These are phyloP conservation scores for Planiliza haematocheilus DNA, from an alignment of 2,113 vertebrate genomes.

Conservation along the genomic window DNA sequence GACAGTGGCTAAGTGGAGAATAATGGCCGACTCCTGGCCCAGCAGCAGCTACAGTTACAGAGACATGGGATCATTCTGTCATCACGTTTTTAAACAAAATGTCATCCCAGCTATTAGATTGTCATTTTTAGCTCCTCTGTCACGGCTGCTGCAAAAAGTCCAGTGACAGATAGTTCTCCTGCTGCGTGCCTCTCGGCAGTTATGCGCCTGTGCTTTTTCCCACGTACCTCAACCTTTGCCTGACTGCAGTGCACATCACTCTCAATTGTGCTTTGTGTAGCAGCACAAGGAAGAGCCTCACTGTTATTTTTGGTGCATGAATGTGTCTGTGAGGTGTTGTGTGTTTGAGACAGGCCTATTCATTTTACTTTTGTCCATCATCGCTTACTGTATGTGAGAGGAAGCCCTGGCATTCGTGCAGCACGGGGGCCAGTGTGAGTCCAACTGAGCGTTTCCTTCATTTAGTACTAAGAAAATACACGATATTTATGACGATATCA, in stretches of 20 bases:
- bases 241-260: constrained; percentile 75
- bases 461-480: constrained; percentile 41
- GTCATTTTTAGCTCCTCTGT: constrained; percentile 80
- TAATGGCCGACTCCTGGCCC: constrained; percentile 75
- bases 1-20: constrained; percentile 76
- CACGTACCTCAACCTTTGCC: constrained; percentile 78
- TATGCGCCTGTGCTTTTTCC: constrained; percentile 66
- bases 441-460: constrained; percentile 71
- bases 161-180: constrained; percentile 73
- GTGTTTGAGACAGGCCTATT: constrained; percentile 60
- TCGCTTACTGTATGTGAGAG: constrained; percentile 75
- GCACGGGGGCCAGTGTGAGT: constrained; percentile 48
- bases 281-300: constrained; percentile 64
- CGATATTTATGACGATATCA: constrained; percentile 50
- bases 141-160: constrained; percentile 64
- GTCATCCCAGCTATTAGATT: constrained; percentile 81
- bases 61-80: constrained; percentile 81
- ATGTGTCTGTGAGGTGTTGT: constrained; percentile 72
- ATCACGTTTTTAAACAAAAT: constrained; percentile 82
- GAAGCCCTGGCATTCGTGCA: constrained; percentile 67
- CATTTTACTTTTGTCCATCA: constrained; percentile 73
- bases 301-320: constrained; percentile 71
- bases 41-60: constrained; percentile 75
- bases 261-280: constrained; percentile 75
- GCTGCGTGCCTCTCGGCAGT: constrained; percentile 62